Evolutionary conservation across 2,797 vertebrate genomes (phyloP), one percentile per base, ranked within the genome.

Genomic region (Parambassis ranga): DNA sequence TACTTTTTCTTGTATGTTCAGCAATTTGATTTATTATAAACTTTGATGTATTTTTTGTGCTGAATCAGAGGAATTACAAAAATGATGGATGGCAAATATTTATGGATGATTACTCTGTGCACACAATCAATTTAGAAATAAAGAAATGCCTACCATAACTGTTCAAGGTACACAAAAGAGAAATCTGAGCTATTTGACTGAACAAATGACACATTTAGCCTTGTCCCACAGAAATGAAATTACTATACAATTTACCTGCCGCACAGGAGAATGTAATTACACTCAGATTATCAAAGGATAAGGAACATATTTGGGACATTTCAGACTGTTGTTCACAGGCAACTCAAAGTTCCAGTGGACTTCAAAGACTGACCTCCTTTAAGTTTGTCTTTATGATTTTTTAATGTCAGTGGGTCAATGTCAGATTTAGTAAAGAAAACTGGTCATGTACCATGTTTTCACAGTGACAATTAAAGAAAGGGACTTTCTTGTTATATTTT

Each of bases 11-110:
- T 50, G 20, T 60, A 32, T 53, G n/a, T 38, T 50, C 49, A 59
- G 27, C 30, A 57, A 18, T 11, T 6, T 33, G 6, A 68, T 68
- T 26, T 27, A 41, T 69, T 27, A 39, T 11, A 30, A 55, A 35
- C 9, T 22, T 20, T 39, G 15, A 23, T 43, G 8, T 53, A 32
- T 59, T 27, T 48, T 71, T 37, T 39, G 9, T 46, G 43, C 59
- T 42, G 8, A 63, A 58, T 71, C 24, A 44, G 22, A 37, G 10
- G 7, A 57, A 30, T 65, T 56, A 14, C 3, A 64, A 65, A 58
- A 6, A 53, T 50, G 31, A 67, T 23, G 30, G 42, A 61, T 27
- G 1, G 13, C 10, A 14, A n/a, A n/a, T n/a, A n/a, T n/a, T n/a
- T 16, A 6, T 31, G 22, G 42, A 6, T 31, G 22, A 42, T 61